These are phyloP conservation scores for Cephalopholis sonnerati DNA, from an alignment of 2,113 vertebrate genomes.

Conservation along the genomic window DNA sequence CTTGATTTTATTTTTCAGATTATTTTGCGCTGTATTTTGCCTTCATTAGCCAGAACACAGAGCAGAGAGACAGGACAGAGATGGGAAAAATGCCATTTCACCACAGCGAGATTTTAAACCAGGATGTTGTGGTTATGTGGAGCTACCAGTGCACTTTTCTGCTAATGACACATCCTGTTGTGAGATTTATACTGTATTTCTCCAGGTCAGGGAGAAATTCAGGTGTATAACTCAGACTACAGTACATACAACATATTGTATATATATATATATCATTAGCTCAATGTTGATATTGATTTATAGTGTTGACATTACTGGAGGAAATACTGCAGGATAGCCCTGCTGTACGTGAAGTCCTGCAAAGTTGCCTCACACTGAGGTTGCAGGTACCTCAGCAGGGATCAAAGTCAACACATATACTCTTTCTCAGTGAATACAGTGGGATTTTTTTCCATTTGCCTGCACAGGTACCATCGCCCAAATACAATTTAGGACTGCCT, in stretches of 20 bases:
- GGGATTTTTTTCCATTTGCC: not conserved
- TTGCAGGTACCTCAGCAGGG: conserved; percentile 4
- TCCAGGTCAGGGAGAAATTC: conserved; percentile 10
- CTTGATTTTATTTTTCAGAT: conserved; percentile 35
- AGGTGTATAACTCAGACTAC: not conserved
- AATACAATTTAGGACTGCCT: conserved; percentile 34
- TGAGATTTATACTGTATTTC: conserved; percentile 17
- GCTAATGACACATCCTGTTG: conserved; percentile 24
- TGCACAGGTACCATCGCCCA: not conserved
- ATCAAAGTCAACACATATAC: conserved; percentile 34
- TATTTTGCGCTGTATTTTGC: conserved; percentile 36
- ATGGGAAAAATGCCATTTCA: conserved; percentile 34
- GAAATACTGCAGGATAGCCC: not conserved
- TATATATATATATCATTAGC: conserved; percentile 19
- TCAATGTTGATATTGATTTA: conserved; percentile 27
- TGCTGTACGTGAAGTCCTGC: conserved; percentile 4
- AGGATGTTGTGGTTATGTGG: conserved; percentile 4
- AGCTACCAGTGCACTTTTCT: not conserved
- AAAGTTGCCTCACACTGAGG: conserved; percentile 21
- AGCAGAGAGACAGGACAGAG: conserved; percentile 8
- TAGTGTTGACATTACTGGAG: conserved; percentile 3
- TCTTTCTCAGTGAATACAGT: conserved; percentile 4
- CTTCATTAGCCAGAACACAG: conserved; percentile 17
- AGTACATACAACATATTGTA: not conserved
- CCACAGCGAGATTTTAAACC: conserved; percentile 3